Conservation (phyloP, 2,113 vertebrate species). For the Carassius auratus region DNA sequence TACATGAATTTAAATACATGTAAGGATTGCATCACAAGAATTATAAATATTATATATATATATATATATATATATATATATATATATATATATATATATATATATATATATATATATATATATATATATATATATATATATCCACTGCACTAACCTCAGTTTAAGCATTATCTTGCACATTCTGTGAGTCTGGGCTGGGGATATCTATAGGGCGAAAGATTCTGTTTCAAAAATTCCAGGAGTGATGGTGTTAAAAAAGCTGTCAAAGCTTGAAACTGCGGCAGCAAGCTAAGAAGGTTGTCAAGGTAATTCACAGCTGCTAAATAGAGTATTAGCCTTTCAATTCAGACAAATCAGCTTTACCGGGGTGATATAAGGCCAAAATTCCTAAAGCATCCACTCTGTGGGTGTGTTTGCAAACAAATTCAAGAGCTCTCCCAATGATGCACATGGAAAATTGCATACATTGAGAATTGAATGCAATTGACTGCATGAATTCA, state of each 20-base stretch:
- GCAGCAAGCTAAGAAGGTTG: background rate
- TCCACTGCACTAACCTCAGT: background rate
- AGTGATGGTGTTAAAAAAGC: slow-evolving; percentile 5
- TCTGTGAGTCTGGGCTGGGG: background rate
- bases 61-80: too few relatives aligned
- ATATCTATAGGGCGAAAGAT: background rate
- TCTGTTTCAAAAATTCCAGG: slow-evolving; percentile 1
- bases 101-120: too few relatives aligned
- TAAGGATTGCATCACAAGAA: background rate
- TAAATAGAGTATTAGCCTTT: slow-evolving; percentile 32
- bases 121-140: background rate
- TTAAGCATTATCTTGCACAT: background rate
- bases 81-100: background rate
- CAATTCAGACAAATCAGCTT: slow-evolving; percentile 26
- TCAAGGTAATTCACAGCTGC: slow-evolving; percentile 3
- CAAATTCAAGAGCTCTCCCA: slow-evolving; percentile 4
- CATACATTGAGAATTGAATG: background rate
- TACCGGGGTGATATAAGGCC: slow-evolving; percentile 23
- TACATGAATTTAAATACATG: background rate
- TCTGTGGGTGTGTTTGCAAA: slow-evolving; percentile 3
- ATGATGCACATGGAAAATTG: background rate
- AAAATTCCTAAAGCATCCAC: background rate
- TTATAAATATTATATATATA: too few relatives aligned
- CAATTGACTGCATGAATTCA: background rate
- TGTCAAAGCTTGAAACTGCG: background rate